Evolutionary conservation across 2,797 vertebrate genomes (phyloP), one percentile per base, ranked within the genome.

Genomic region (Cyprinodon diabolis): DNA sequence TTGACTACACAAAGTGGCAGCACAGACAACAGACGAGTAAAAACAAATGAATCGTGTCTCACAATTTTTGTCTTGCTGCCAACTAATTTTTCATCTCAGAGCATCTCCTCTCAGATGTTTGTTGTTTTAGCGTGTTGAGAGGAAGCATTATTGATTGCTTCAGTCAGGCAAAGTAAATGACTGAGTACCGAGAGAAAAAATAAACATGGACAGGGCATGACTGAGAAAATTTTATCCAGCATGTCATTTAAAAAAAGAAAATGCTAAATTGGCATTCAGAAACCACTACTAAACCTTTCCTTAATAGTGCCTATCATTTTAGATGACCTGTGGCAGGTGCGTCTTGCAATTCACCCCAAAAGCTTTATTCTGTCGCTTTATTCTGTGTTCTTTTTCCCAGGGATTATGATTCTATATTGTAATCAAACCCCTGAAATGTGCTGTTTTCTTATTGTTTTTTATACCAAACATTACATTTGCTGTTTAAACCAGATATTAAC

Each of bases 11-110:
- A 78, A 84, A 78, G 82, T 75, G 30, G 71, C 77, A 48, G 81
- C 79, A 83, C 84, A 89, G 82, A 88, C 86, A 86, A 90, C 87
- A 88, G 84, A 85, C 77, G 55, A 85, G 87, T 78, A 86, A 80
- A 89, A 89, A 88, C 86, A 86, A 88, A 83, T 73, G 83, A 84
- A 84, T 60, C 25, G 55, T 84, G 86, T 77, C 75, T 75, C 84
- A 77, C 85, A 84, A 85, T 87, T 83, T 87, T 87, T 80, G 23
- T 71, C 79, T 65, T 0, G 55, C 66, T 72, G 48, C 19, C 40
- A 30, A 68, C 47, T 69, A 69, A 13, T 57, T 65, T 77, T 17
- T 62, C 74, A 37, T 86, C 65, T 71, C 45, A 6, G 37, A 69
- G 51, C 25, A 6, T 52, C 55, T 81, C 30, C 62, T 60, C 66